phyloP scores from a whole-genome alignment of 2,888 invertebrate genomes.

The Conomelus anceps region DNA sequence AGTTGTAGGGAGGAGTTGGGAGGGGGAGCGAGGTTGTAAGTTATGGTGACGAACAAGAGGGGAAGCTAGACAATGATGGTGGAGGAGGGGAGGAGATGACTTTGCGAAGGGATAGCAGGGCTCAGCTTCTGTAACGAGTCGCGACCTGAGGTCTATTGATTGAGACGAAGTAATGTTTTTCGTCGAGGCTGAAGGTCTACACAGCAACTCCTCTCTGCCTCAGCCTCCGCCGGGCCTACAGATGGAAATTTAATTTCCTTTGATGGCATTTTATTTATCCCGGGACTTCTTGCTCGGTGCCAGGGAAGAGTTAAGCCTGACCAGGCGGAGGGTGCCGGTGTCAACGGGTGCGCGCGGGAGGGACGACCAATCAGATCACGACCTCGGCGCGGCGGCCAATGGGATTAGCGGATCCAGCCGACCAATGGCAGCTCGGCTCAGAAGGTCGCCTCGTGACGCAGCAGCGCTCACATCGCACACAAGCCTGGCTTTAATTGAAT shows the following conservation, averaged over 20 bases:
- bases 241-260: conserved; percentile 30
- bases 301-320: conserved; percentile 24
- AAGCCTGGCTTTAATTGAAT: conserved; percentile 23
- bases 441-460: background rate
- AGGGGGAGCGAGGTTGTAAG: background rate
- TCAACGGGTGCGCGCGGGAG: conserved; percentile 36
- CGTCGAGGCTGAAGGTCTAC: background rate
- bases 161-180: background rate
- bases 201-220: background rate
- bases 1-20: background rate
- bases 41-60: background rate
- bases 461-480: background rate
- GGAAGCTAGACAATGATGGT: background rate
- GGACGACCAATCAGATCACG: conserved; percentile 46
- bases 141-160: background rate
- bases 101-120: background rate
- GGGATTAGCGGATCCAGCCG: conserved; percentile 20
- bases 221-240: conserved; percentile 21
- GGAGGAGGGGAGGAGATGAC: background rate
- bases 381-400: conserved; percentile 24
- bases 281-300: conserved; percentile 12
- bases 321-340: conserved; percentile 36
- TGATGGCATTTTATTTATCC: conserved; percentile 25
- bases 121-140: background rate
- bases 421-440: conserved; percentile 22